Base-by-base conservation (phyloP, 2,888 invertebrate genomes). In the Rapana venosa region DNA sequence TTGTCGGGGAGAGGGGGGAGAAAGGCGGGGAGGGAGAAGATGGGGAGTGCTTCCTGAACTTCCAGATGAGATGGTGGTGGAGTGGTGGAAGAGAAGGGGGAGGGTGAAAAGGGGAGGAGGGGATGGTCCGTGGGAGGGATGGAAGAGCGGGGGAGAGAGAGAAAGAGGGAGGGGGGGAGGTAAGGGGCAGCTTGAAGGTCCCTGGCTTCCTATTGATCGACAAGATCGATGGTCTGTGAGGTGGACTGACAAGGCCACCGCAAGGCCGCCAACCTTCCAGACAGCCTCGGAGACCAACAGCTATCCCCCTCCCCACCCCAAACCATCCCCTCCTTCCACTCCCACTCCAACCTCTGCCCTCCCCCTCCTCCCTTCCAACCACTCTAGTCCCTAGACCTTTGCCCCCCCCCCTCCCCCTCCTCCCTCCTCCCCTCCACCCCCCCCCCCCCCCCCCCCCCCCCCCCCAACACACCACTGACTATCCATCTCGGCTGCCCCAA, bases 171-270 rank as follows among this genome's bases (percentile, higher is more conserved):
- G 35, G 13, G 8, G 30, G 79, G 84, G 22, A 22, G 36, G 58
- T 56, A 20, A 15, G n/a, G 84, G 84, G 84, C 58, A 84, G 84
- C 84, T 1, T 84, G 84, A 35, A 84, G 84, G 84, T 84, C 84
- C 84, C 84, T 84, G n/a, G 84, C 58, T 84, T 30, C 30, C 56
- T 30, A 84, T 84, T n/a, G 84, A 84, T 84, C 58, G 84, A 15
- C 47, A 79, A 84, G 47, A 84, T 84, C 56, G 84, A 61, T 61
- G 84, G 56, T 47, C 26, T 47, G n/a, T 6, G 58, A n/a, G 47
- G 56, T 58, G 84, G 56, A 56, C 84, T 84, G 84, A 84, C 84
- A 84, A 56, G 84, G 84, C 84, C 84, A 30, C 30, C 4, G 56
- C 30, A 58, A 30, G 84, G 84, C 56, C 84, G n/a, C 56, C 58